Conservation (phyloP, 2,797 vertebrate species). For the Sebastes kiyomatsui region DNA sequence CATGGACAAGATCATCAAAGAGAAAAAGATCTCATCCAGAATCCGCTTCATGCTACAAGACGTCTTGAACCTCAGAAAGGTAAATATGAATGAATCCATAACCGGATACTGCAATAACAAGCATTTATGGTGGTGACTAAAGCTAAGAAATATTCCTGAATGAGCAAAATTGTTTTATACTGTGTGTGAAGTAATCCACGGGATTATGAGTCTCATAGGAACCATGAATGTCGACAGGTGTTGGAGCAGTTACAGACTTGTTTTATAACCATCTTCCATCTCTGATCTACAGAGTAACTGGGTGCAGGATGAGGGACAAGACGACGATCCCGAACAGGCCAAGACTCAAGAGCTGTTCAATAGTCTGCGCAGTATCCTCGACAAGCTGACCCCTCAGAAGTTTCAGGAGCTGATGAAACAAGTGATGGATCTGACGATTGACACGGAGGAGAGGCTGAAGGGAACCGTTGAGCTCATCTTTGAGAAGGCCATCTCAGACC, state of each 20-base stretch:
- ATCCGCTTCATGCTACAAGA: constrained; percentile 92
- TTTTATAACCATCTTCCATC: background rate
- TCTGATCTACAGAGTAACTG: constrained; percentile 87
- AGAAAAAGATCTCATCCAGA: constrained; percentile 92
- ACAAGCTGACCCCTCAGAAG: constrained; percentile 98
- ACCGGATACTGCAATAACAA: background rate
- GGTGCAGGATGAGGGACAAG: constrained; percentile 77
- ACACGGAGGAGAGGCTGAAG: constrained; percentile 96
- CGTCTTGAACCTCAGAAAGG: constrained; percentile 92
- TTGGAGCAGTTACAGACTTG: background rate
- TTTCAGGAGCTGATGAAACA: constrained; percentile 98
- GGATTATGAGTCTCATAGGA: background rate
- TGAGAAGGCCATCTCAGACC: constrained; percentile 98
- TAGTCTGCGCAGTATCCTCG: constrained; percentile 93
- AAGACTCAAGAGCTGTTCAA: constrained; percentile 92
- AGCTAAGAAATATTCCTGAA: background rate
- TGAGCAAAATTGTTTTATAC: no score
- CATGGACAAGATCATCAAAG: constrained; percentile 99
- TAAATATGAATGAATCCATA: constrained; percentile 53
- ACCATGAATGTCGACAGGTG: background rate
- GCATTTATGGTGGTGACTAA: background rate
- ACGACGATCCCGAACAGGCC: constrained; percentile 70
- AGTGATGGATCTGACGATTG: constrained; percentile 92
- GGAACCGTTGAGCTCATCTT: constrained; percentile 98
- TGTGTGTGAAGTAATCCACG: no score